Percentiles rank a stretch among this genome's conserved stretches.
These are phyloP conservation scores for Lordiphosa stackelbergi DNA, from an alignment of 1,140 invertebrate species.

Conservation along the genomic window DNA sequence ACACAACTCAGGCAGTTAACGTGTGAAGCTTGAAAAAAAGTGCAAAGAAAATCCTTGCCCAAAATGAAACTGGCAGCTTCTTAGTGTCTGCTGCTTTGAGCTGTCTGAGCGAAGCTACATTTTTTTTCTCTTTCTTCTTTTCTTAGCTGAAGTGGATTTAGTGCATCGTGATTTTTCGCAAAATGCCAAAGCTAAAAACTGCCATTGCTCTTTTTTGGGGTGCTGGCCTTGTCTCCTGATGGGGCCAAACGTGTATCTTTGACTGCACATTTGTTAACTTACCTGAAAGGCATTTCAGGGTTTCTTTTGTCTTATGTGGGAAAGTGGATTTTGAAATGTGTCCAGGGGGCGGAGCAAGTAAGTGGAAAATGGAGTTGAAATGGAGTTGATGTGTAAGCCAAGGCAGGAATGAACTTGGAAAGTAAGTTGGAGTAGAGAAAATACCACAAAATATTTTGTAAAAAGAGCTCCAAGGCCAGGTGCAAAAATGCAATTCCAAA, in stretches of 20 bases:
- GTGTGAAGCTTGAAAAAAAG: not conserved
- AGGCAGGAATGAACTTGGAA: too few species aligned
- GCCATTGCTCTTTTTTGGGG: slow-evolving; percentile 48
- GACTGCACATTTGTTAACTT: slow-evolving; percentile 75
- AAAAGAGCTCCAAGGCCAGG: too few species aligned
- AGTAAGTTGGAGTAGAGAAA: too few species aligned
- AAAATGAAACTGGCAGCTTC: slow-evolving; percentile 57
- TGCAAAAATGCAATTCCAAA: too few species aligned
- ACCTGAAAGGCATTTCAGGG: slow-evolving; percentile 70
- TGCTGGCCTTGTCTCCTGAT: slow-evolving; percentile 30
- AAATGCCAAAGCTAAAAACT: slow-evolving; percentile 68
- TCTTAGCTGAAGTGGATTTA: slow-evolving; percentile 42
- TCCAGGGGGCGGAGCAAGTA: not conserved
- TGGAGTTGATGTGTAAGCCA: not conserved
- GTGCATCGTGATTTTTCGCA: slow-evolving; percentile 64
- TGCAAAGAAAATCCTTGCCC: slow-evolving; percentile 43
- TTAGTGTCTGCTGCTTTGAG: slow-evolving; percentile 55
- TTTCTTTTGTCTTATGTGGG: slow-evolving; percentile 35
- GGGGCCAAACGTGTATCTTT: slow-evolving; percentile 59
- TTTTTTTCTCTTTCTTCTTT: slow-evolving; percentile 1
- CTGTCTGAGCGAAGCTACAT: slow-evolving; percentile 34
- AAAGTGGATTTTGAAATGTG: slow-evolving; percentile 37
- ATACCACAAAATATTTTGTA: too few species aligned
- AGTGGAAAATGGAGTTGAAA: not conserved
- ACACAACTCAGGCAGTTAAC: slow-evolving; percentile 33